Evolutionary conservation across 2,113 vertebrate genomes (phyloP), one percentile per base, ranked within the genome.

Genomic region (Leucoraja erinaceus): DNA sequence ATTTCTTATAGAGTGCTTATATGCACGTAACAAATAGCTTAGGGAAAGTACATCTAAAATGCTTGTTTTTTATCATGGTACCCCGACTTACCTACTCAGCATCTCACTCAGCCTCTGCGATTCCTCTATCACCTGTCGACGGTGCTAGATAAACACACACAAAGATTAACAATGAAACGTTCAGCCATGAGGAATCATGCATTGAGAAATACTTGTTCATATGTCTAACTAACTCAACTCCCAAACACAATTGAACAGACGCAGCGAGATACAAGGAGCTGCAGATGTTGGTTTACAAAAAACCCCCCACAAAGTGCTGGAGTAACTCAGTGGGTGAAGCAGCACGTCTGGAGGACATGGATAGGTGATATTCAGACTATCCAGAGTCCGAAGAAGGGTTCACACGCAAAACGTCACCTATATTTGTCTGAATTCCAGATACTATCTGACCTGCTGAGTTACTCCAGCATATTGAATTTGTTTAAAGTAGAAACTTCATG

Each of bases 31-130:
- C 28, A n/a, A 25, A 22, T 9, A n/a, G 22, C 31, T 14, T n/a
- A 11, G 7, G 79, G 28, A 79, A 16, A 20, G 77, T 79, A 47
- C 31, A 79, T 79, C 12, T 4, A 20, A 11, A 79, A 20, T 16
- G 18, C 18, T 72, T 68, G 18, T 72, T n/a, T n/a, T 18, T 11
- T 11, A 28, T 66, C 31, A 16, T 12, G n/a, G 28, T 5, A 12
- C 12, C 83, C 28, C 61, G 83, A 90, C 66, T 68, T 90, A 98
- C 98, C 97, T 97, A 94, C 88, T 94, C 7, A 98, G 94, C n/a
- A 96, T 94, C 9, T 97, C 96, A 0, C 97, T 95, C 63, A 99
- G 94, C 59, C 93, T 96, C 94, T 97, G 96, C 0, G 98, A 98
- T 11, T 97, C 97, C 93, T 98, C 95, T 47, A 98, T 93, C 63